Evolutionary conservation across 53 echinoderm and acorn worm genomes (phyloP), one percentile per base, ranked within the genome.

Genomic region (Glandiceps talaboti): DNA sequence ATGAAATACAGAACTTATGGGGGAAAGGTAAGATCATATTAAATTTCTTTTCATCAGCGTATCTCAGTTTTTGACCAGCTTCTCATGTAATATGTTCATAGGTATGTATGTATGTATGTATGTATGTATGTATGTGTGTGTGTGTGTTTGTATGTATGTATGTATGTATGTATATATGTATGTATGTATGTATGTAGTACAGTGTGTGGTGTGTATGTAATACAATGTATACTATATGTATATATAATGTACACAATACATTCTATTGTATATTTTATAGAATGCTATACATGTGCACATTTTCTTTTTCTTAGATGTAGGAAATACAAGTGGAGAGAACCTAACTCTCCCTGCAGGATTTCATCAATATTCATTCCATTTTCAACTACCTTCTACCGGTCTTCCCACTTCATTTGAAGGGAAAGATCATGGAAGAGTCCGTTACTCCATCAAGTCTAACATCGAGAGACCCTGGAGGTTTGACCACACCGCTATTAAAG

Each of bases 11-110:
- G 28, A 32, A 84, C 29, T 84, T 87, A 1, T 81, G 77, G 27
- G 90, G 90, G 28, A 84, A 81, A 90, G 76, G 90, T 90, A 84
- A 76, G n/a, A n/a, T n/a, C n/a, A n/a, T n/a, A n/a, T n/a, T n/a
- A n/a, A n/a, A n/a, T 45, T 12, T 45, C 6, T 45, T 12, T 45
- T 6, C 20, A 45, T 45, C 6, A 12, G 20, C 20, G 64, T 45
- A 45, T 45, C 6, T 45, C 6, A 12, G 64, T 45, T 12, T 45
- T 6, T 45, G 20, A 12, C 6, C 20, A 45, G 6, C 6, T 45
- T 12, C 20, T 6, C 20, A 45, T 45, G 64, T 45, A 45, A 20
- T 45, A 45, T 45, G 64, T 45, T 12, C 20, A 20, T 45, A 45
- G 6, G 64, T 45, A 45, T 45, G 64, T 45, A 45, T 45, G 64